Base-by-base conservation (phyloP, 2,888 invertebrate genomes). In the Macroteleia sp. region DNA sequence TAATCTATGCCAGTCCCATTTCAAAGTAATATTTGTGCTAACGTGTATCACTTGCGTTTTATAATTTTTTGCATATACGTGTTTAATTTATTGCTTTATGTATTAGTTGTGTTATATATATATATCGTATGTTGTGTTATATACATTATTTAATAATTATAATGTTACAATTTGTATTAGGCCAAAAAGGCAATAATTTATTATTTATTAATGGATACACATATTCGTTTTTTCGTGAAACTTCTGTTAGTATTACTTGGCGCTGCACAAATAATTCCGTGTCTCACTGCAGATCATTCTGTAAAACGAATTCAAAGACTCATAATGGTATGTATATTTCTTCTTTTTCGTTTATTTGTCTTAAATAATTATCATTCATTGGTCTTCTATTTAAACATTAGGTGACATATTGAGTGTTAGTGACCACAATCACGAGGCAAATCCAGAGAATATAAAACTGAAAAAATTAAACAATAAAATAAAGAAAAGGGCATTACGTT, bases 161-260 rank as follows among this genome's bases (percentile, higher is more conserved):
- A 39, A 39, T 39, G 39, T 39, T 39, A 39, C 16, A 39, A 39
- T 39, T 39, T 39, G 12, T 39, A 39, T 16, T 17, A 39, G 39
- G 39, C 8, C 39, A 39, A 39, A 39, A 39, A 39, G 39, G 39
- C 6, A 39, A 39, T 17, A 39, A 39, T 39, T 39, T 39, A 39
- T 39, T 39, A 39, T 3, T 39, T 39, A 10, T 14, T 12, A 39
- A 39, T 39, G 39, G 39, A 39, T 39, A 39, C 16, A 39, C 12
- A 17, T 39, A n/a, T 39, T 39, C 39, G 5, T 17, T 39, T 39
- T 8, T 14, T 39, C 16, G 39, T 39, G 16, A 39, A 39, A 39
- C 2, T 39, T 8, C 39, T 14, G 16, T 14, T 39, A 14, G 16
- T 39, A 14, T 39, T 10, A 39, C 16, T 8, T 39, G 39, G 39